phyloP scores from a whole-genome alignment of 1,140 invertebrate genomes.

The Pachyrhynchus sulphureomaculatus region DNA sequence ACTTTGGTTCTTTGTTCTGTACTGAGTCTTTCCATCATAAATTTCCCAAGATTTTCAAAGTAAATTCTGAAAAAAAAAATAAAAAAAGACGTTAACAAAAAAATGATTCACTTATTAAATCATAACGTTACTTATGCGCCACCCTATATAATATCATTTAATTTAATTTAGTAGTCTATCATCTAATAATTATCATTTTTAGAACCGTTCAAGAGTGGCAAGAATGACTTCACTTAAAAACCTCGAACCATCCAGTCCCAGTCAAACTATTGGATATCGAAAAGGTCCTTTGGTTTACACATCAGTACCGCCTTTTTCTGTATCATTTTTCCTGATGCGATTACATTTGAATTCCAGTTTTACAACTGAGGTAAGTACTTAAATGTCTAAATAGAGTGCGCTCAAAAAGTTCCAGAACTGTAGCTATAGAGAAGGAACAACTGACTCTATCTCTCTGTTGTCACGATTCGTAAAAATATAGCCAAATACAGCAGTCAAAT shows the following conservation, averaged over 20 bases:
- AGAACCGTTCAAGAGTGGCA: slow-evolving; percentile 32
- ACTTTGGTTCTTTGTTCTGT: too few species aligned
- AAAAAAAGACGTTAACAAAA: too few species aligned
- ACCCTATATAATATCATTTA: too few species aligned
- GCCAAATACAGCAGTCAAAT: too few species aligned
- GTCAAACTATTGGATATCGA: slow-evolving; percentile 37
- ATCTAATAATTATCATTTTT: not conserved
- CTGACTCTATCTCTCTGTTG: not conserved
- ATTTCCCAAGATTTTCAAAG: too few species aligned
- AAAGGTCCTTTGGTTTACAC: slow-evolving; percentile 38
- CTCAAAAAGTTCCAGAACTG: too few species aligned
- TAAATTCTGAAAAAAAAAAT: too few species aligned
- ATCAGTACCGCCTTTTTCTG: slow-evolving; percentile 44
- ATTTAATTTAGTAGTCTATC: too few species aligned
- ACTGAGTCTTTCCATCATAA: too few species aligned
- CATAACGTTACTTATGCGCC: too few species aligned
- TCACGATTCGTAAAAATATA: slow-evolving; percentile 2
- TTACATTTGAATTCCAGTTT: slow-evolving; percentile 43
- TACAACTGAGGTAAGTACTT: slow-evolving; percentile 37
- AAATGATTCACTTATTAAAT: too few species aligned
- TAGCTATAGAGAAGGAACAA: too few species aligned
- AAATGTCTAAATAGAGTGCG: not conserved
- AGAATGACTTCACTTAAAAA: slow-evolving; percentile 16
- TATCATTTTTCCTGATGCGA: slow-evolving; percentile 43
- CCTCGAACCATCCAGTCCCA: slow-evolving; percentile 33